These are phyloP conservation scores for Drosophila bocki DNA, from an alignment of 1,140 invertebrate genomes.

Conservation along the genomic window DNA sequence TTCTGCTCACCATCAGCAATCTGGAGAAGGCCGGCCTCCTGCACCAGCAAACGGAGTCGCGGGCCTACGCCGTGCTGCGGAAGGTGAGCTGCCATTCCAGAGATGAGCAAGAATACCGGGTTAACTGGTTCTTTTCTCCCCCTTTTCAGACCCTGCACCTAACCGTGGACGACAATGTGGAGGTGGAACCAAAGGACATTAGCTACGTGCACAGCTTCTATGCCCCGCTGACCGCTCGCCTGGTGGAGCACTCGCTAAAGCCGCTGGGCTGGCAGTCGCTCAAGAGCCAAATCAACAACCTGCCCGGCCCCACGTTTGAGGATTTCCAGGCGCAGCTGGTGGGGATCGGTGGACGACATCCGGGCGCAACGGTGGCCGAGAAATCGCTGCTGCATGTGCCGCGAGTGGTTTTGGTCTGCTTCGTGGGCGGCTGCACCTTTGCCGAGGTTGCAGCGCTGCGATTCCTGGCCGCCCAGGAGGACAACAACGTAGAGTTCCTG, in stretches of 20 bases:
- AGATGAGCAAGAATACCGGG: background rate
- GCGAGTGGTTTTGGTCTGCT: constrained; percentile 95
- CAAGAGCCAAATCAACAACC: constrained; percentile 88
- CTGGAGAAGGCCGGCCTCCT: constrained; percentile 95
- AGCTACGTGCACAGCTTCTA: constrained; percentile 97
- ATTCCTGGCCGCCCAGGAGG: constrained; percentile 96
- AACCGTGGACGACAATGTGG: constrained; percentile 94
- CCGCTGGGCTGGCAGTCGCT: constrained; percentile 87
- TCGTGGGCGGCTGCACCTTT: constrained; percentile 98
- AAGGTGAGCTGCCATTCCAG: constrained; percentile 85
- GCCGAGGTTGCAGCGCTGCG: constrained; percentile 97
- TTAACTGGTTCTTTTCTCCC: background rate
- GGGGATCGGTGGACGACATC: constrained; percentile 85
- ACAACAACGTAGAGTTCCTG: constrained; percentile 96
- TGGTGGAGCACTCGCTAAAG: constrained; percentile 94
- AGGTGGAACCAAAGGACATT: constrained; percentile 94
- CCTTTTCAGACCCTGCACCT: constrained; percentile 89
- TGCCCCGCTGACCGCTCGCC: constrained; percentile 95
- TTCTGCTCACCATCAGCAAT: constrained; percentile 93
- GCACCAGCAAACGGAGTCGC: constrained; percentile 89
- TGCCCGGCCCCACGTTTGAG: constrained; percentile 88
- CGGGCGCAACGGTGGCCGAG: constrained; percentile 88
- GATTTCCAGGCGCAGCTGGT: constrained; percentile 87
- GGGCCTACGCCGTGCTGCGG: constrained; percentile 90
- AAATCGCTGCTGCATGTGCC: constrained; percentile 89